Evolutionary conservation across 2,113 vertebrate species (phyloP), one percentile per base, ranked within the genome.

Genomic region (Murina feae): DNA sequence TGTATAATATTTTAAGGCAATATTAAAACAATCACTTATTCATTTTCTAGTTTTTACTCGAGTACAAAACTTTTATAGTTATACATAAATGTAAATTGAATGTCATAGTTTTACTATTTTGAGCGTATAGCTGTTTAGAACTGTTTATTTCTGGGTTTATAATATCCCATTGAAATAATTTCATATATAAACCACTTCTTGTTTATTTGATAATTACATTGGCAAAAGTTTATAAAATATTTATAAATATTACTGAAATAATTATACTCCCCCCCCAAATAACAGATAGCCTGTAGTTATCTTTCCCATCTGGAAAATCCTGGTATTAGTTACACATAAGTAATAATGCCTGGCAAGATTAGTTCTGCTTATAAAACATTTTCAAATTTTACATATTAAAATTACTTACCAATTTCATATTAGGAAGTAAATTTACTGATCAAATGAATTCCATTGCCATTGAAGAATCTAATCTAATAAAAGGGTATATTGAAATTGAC

Each of bases 291-390:
- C 28, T 90, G 0, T 51, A 35, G 17, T 69, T 94, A 65, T 63
- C 37, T 90, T 90, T 9, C 44, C n/a, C 18, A 69, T 91, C 78
- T 82, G 58, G 91, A 86, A 90, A 87, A 39, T 86, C 23, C 18
- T 78, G 39, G 37, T 66, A 68, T 60, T 91, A 86, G 4, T 93
- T 76, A 89, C 20, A 58, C n/a, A n/a, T 55, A 80, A 79, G 49
- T 74, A 82, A 69, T 68, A 42, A 81, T 82, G 14, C n/a, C 60
- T 51, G 16, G 37, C 30, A 91, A 60, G 14, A 37, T 89, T 72
- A 84, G 14, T 93, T 93, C 9, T 89, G 74, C n/a, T 86, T 72
- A 71, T 93, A 81, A 47, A 94, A 78, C 8, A 49, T 58, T 94
- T 68, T 23, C 16, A 89, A 42, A 83, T 79, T 86, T 78, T 65